Percentiles rank a stretch among this genome's conserved stretches.
phyloP scores from a whole-genome alignment of 1,140 invertebrate genomes.

The Vanessa atalanta region DNA sequence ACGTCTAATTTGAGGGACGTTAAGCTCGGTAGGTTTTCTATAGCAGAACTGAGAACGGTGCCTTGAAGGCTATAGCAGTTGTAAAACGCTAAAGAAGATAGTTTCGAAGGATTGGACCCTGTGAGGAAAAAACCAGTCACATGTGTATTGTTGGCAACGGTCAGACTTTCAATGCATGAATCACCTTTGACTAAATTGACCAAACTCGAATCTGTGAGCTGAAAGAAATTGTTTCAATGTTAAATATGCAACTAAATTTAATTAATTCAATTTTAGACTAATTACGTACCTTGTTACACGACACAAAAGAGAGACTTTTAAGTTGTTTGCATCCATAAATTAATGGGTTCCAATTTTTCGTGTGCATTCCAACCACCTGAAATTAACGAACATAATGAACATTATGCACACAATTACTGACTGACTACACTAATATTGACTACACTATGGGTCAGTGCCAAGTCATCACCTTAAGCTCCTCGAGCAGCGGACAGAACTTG shows the following conservation, averaged over 20 bases:
- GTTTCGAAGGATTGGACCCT: slow-evolving; percentile 47
- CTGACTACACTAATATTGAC: no score
- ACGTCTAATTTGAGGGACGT: slow-evolving; percentile 66
- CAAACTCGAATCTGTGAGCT: slow-evolving; percentile 69
- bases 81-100: slow-evolving; percentile 67
- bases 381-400: slow-evolving; percentile 30
- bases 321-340: slow-evolving; percentile 73
- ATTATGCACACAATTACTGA: no score
- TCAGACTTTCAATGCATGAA: slow-evolving; percentile 63
- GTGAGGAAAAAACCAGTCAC: slow-evolving; percentile 71
- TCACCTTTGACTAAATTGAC: slow-evolving; percentile 65
- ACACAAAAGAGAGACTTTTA: slow-evolving; percentile 65
- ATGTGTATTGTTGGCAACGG: slow-evolving; percentile 66
- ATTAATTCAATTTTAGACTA: neutral
- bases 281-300: slow-evolving; percentile 68
- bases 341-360: slow-evolving; percentile 76
- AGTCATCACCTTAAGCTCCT: slow-evolving; percentile 62
- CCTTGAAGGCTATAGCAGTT: slow-evolving; percentile 73
- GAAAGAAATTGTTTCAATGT: slow-evolving; percentile 37
- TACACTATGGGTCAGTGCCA: no score
- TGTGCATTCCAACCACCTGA: slow-evolving; percentile 70
- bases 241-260: neutral
- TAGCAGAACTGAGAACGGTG: slow-evolving; percentile 56
- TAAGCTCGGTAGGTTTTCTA: slow-evolving; percentile 59
- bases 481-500: slow-evolving; percentile 76